Evolutionary conservation across 2,888 invertebrate species (phyloP), one percentile per base, ranked within the genome.

Genomic region (Julus scanicus): DNA sequence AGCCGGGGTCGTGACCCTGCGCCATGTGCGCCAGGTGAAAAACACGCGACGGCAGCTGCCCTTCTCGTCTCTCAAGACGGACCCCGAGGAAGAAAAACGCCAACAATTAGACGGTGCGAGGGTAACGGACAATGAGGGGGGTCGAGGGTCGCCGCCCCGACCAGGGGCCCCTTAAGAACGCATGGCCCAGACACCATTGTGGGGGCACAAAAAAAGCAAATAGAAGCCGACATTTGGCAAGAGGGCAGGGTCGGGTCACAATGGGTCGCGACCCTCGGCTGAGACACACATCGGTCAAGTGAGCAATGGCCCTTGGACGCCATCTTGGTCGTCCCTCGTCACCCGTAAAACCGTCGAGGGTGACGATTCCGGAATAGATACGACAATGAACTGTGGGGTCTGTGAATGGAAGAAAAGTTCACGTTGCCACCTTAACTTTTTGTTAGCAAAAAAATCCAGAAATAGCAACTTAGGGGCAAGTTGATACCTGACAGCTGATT

Each of bases 111-210:
- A 80, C 80, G 80, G 80, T 9, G 71, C 6, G 80, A 13, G 80
- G 80, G 80, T 71, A 20, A 37, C 37, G 80, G 37, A 80, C 80
- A 80, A 80, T 37, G 13, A 37, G 13, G 80, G 80, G 13, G 80
- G 80, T 80, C 80, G 80, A 9, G 80, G 80, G 80, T 80, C 80
- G 29, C 37, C 80, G 80, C 80, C 80, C 80, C 80, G 37, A 37
- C 80, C 80, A 13, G 8, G 80, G 80, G 80, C 13, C 37, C 80
- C 37, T 37, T 80, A 80, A 80, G 80, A 80, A 80, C 80, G 80
- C 80, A 37, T 80, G 80, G 80, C 80, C 80, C 80, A 80, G 80
- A 80, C 80, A 80, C 80, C 80, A 80, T 80, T 80, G 80, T 80
- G 80, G 80, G 80, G 37, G 80, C 13, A 80, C 37, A 80, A 80